phyloP scores from a whole-genome alignment of 1,140 invertebrate species.

The Drosophila kohkoa region DNA sequence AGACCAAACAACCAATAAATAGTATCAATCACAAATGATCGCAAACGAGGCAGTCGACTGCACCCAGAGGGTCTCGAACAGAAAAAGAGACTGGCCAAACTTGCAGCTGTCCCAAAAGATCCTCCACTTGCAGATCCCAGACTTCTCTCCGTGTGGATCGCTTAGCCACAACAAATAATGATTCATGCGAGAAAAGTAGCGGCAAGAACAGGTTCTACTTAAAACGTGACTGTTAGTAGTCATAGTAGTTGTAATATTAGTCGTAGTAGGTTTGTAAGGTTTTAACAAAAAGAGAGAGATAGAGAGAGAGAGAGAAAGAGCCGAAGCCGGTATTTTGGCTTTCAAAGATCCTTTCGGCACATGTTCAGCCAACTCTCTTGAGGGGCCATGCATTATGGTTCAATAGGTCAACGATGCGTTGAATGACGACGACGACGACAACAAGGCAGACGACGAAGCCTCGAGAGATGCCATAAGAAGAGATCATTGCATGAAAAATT shows the following conservation, averaged over 20 bases:
- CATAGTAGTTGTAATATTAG: constrained; percentile 10
- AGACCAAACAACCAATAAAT: constrained; percentile 76
- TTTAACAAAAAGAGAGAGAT: not conserved
- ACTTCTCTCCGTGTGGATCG: constrained; percentile 1
- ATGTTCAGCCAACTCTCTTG: constrained; percentile 44
- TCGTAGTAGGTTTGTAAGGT: not conserved
- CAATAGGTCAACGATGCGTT: constrained; percentile 83
- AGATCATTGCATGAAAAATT: constrained; percentile 80
- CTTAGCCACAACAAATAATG: constrained; percentile 74
- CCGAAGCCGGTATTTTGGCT: not conserved
- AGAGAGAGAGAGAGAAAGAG: not conserved
- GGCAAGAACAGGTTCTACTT: constrained; percentile 72
- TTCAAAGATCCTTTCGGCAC: constrained; percentile 69
- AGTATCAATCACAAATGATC: constrained; percentile 81
- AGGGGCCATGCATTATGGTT: constrained; percentile 69
- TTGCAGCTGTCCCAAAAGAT: constrained; percentile 71
- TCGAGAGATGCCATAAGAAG: constrained; percentile 56
- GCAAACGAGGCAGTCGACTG: constrained; percentile 72
- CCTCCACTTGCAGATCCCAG: constrained; percentile 6
- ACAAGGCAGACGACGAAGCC: constrained; percentile 28
- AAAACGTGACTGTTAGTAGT: constrained; percentile 60
- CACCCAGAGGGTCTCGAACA: constrained; percentile 53
- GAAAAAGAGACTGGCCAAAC: constrained; percentile 60
- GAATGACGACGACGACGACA: constrained; percentile 55
- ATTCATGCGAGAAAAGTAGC: constrained; percentile 82